phyloP scores from a whole-genome alignment of 1,140 invertebrate genomes.

The Bombus soroeensis region DNA sequence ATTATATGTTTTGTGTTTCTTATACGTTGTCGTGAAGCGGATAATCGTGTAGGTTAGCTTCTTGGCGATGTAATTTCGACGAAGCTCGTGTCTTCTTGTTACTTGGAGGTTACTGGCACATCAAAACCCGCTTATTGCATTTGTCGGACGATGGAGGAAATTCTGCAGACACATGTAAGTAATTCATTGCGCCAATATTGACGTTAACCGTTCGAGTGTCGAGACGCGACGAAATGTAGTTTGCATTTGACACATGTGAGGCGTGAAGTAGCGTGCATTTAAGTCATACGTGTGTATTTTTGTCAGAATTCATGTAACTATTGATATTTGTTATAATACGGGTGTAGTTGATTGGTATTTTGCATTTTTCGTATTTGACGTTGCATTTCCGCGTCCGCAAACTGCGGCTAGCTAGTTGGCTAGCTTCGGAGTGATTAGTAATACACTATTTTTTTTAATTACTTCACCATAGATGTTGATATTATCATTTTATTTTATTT shows the following conservation, averaged over 20 bases:
- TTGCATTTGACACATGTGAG: slow-evolving; percentile 5
- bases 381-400: not conserved
- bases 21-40: not conserved
- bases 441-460: not conserved
- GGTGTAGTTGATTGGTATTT: not conserved
- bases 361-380: not conserved
- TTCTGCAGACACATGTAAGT: slow-evolving; percentile 4
- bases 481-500: not conserved
- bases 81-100: too few species aligned
- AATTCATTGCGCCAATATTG: slow-evolving; percentile 30
- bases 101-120: not conserved
- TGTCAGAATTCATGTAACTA: not conserved
- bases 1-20: not conserved
- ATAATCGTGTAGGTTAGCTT: not conserved
- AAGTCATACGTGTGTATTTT: not conserved
- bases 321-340: not conserved
- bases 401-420: not conserved
- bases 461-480: not conserved
- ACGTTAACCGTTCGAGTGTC: slow-evolving; percentile 15
- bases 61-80: not conserved
- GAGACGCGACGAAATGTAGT: slow-evolving; percentile 5
- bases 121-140: not conserved
- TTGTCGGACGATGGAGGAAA: not conserved
- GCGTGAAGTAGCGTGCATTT: not conserved
- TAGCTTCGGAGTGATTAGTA: not conserved